Percentiles rank a stretch among this genome's conserved stretches.
Evolutionary conservation across 2,888 invertebrate species (phyloP).

Genomic region (Busseola fusca): DNA sequence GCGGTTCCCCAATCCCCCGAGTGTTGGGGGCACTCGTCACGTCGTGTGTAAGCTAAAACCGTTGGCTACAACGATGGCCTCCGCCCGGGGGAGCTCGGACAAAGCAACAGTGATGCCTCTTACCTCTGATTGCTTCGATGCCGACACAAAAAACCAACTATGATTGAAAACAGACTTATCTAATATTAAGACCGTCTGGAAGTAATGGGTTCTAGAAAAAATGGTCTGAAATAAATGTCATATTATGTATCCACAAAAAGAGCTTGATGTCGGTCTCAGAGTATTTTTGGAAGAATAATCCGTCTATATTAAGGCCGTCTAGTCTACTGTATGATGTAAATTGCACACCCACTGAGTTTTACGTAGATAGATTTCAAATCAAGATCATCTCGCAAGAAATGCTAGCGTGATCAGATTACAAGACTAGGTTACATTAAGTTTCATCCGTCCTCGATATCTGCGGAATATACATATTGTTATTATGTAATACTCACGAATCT

Average conservation of each 20-base stretch:
- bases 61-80: conserved; percentile 42
- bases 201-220: conserved; percentile 34
- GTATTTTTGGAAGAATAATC: conserved; percentile 11
- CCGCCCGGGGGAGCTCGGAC: conserved; percentile 15
- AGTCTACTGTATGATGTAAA: conserved; percentile 1
- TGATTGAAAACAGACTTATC: conserved; percentile 19
- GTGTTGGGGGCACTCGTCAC: conserved; percentile 42
- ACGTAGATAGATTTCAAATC: neutral
- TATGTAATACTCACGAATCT: neutral
- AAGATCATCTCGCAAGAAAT: neutral
- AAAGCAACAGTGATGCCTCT: conserved; percentile 37
- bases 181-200: conserved; percentile 20
- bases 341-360: neutral
- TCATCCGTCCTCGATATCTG: neutral
- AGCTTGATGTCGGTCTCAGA: neutral
- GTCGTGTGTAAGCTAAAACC: conserved; percentile 54
- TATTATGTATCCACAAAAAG: conserved; percentile 5
- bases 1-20: conserved; percentile 40
- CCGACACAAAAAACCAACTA: conserved; percentile 16
- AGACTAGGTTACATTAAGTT: neutral
- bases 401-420: neutral
- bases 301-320: neutral
- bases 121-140: conserved; percentile 47
- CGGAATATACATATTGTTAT: neutral
- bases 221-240: conserved; percentile 17